Evolutionary conservation across 2,797 vertebrate genomes (phyloP), one percentile per base, ranked within the genome.

Genomic region (Phoebastria nigripes): DNA sequence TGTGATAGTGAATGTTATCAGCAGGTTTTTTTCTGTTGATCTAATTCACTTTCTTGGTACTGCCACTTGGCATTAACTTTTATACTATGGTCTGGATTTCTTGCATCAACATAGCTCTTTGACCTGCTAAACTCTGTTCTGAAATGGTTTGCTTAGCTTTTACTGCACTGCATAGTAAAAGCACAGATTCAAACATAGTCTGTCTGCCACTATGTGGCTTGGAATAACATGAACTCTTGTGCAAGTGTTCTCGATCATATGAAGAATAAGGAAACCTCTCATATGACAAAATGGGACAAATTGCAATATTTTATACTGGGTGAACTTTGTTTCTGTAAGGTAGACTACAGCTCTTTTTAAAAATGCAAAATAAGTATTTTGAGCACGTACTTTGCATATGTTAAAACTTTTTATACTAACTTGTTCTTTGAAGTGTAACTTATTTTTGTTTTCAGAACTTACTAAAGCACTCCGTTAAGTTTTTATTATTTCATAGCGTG

Each of bases 331-430:
- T 97, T 96, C 92, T 95, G 87, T 93, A 96, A 95, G 94, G 89
- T 94, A 96, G 94, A 76, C 33, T 84, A 92, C 94, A 88, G 93
- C 96, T 97, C 93, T 94, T 95, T 96, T 95, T 67, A 84, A 95
- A 96, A 94, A 92, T 61, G 76, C 82, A 1, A 69, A 96, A 95
- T 74, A 88, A 95, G 59, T 95, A 87, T 96, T 94, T 96, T 96
- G 94, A 93, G 89, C 91, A 93, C 91, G 84, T 94, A 96, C 61
- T 95, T 96, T 95, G 87, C 84, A 87, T 94, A 94, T 67, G 76
- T 96, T 96, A 94, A 88, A 82, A 93, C 90, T 89, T 97, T 97
- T 97, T 96, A 94, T 96, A 97, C 87, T 96, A 93, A 86, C 87
- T 85, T 79, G 93, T 89, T 94, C 91, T 62, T 91, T 87, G 87